Evolutionary conservation across 2,797 vertebrate genomes (phyloP), one percentile per base, ranked within the genome.

Genomic region (Paedocypris micromegethes): DNA sequence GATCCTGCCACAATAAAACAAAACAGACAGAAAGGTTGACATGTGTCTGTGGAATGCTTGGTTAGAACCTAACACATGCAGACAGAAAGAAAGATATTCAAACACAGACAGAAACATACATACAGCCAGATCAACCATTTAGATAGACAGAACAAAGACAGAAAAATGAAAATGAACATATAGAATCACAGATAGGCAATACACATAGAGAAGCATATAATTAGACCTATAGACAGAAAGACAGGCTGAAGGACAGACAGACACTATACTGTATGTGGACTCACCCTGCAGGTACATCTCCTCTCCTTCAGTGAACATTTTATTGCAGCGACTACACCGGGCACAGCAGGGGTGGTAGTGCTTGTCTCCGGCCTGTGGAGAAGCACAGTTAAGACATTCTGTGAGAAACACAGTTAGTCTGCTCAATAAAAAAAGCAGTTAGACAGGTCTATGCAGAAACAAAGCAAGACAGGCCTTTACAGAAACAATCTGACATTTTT

Each of bases 251-350:
- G 39, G 63, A 56, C 38, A 49, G 44, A 54, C 4, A 7, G 4
- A 37, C 9, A 1, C 37, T 46, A 3, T 40, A 6, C 38, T n/a
- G 45, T 51, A 3, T 50, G 52, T 63, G 64, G 4, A 40, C 74
- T 89, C 79, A 98, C 97, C 97, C 92, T 97, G 95, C 75, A 98
- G 88, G 84, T 91, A 98, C 97, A 98, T 97, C 86, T 98, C 94
- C 80, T 98, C 94, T 85, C 95, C 96, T 88, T 98, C 96, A 54
- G 86, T 93, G 86, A 99, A 98, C 89, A 92, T 92, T 76, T 92
- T 91, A 78, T 92, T 87, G 85, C 97, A 98, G 70, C 91, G 91
- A 90, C 93, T 93, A 91, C 97, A 99, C 91, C 93, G 90, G 77
- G 96, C 96, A 89, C 97, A 99, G 77, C 90, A 91, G 23, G 97